phyloP scores from a whole-genome alignment of 2,888 invertebrate genomes.

The Peribatodes rhomboidaria region DNA sequence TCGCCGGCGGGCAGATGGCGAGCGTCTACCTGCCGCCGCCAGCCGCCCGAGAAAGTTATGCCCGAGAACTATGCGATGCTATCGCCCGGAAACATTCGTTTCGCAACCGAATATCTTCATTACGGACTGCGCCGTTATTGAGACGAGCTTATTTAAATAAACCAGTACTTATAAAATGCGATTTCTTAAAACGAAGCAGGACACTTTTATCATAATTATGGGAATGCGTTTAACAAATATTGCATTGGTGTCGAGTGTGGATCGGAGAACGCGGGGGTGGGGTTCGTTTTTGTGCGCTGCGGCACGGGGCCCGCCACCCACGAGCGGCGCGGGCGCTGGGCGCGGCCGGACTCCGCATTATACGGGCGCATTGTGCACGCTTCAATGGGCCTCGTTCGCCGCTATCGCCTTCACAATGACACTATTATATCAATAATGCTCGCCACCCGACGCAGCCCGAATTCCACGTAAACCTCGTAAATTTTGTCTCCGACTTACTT shows the following conservation, averaged over 20 bases:
- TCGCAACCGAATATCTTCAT: conserved; percentile 61
- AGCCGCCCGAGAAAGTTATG: conserved; percentile 67
- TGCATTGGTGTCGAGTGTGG: conserved; percentile 28
- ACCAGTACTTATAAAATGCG: conserved; percentile 35
- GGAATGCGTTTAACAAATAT: conserved; percentile 28
- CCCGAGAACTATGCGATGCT: conserved; percentile 60
- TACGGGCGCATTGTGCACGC: conserved; percentile 84
- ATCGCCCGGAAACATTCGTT: conserved; percentile 63
- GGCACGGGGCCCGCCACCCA: conserved; percentile 72
- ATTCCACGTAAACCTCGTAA: conserved; percentile 78
- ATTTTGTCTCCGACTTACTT: conserved; percentile 67
- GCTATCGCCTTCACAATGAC: conserved; percentile 81
- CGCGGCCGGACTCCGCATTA: conserved; percentile 75
- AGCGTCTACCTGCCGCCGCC: conserved; percentile 71
- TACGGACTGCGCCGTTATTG: conserved; percentile 52
- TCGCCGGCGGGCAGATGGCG: conserved; percentile 80
- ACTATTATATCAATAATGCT: conserved; percentile 82
- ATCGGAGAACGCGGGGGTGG: conserved; percentile 55
- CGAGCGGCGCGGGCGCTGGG: conserved; percentile 72
- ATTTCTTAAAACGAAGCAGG: conserved; percentile 41
- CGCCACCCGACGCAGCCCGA: conserved; percentile 67
- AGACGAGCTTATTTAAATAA: conserved; percentile 36
- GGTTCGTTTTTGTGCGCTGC: conserved; percentile 72
- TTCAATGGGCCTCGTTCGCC: conserved; percentile 82
- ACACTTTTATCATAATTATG: conserved; percentile 17